These are phyloP conservation scores for Apoda limacodes DNA, from an alignment of 2,888 invertebrate species.

Conservation along the genomic window DNA sequence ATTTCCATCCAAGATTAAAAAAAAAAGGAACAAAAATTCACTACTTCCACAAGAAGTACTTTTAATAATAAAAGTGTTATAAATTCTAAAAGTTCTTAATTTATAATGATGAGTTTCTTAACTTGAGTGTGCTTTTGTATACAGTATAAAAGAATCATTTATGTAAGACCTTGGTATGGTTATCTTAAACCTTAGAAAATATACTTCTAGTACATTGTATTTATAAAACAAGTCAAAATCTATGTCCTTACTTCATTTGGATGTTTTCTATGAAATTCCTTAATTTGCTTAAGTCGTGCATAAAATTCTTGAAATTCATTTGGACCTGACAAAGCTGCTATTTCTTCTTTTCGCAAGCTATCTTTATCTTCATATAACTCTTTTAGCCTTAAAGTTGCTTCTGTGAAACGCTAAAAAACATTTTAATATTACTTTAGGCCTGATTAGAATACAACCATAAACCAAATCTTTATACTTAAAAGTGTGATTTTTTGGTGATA, in stretches of 20 bases:
- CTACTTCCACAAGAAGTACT: no score
- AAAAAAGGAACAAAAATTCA: no score
- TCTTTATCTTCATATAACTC: constrained; percentile 98
- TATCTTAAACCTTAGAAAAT: background rate
- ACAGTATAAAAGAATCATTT: no score
- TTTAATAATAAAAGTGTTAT: no score
- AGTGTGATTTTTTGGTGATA: no score
- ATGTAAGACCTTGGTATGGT: no score
- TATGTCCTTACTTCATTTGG: constrained; percentile 83
- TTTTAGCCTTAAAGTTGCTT: constrained; percentile 82
- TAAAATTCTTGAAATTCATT: constrained; percentile 99
- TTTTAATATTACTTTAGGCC: constrained; percentile 3
- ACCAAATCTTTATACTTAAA: no score
- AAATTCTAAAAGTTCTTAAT: no score
- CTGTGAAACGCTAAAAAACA: constrained; percentile 74
- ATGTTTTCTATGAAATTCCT: constrained; percentile 96
- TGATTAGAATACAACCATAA: background rate
- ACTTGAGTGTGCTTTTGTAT: no score
- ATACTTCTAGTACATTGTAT: background rate
- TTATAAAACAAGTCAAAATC: background rate
- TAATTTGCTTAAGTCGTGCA: constrained; percentile 90
- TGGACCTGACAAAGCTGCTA: constrained; percentile 93
- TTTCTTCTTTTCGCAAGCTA: constrained; percentile 94
- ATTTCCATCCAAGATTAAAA: no score
- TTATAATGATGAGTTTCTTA: no score